Percentiles rank a stretch among this genome's conserved stretches.
phyloP scores from a whole-genome alignment of 53 echinoderm and acorn worm genomes.

The Zoroaster sp. region DNA sequence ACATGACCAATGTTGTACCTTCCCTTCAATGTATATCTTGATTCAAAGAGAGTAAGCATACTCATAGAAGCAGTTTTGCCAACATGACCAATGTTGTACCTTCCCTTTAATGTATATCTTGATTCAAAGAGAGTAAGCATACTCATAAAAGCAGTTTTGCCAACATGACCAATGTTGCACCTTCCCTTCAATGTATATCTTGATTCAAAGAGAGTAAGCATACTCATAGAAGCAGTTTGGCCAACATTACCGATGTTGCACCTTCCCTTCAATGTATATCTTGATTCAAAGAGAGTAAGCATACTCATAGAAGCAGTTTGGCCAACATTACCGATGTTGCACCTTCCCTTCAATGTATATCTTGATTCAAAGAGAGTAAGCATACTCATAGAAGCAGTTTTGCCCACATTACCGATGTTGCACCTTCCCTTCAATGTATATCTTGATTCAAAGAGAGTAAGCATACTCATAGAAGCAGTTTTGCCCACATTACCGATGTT shows the following conservation, averaged over 20 bases:
- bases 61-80: background rate
- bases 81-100: background rate
- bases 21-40: background rate
- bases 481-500: no score
- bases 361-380: background rate
- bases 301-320: no score
- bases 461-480: no score
- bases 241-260: background rate
- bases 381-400: background rate
- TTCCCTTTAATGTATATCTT: background rate
- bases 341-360: background rate
- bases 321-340: no score
- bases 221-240: background rate
- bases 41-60: background rate
- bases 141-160: no score
- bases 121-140: background rate
- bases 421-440: background rate
- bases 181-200: background rate
- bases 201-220: background rate
- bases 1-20: no score
- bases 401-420: background rate
- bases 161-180: no score
- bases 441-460: background rate
- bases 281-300: background rate
- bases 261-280: background rate